Evolutionary conservation across 2,797 vertebrate species (phyloP), one percentile per base, ranked within the genome.

Genomic region (Macrochelys suwanniensis): DNA sequence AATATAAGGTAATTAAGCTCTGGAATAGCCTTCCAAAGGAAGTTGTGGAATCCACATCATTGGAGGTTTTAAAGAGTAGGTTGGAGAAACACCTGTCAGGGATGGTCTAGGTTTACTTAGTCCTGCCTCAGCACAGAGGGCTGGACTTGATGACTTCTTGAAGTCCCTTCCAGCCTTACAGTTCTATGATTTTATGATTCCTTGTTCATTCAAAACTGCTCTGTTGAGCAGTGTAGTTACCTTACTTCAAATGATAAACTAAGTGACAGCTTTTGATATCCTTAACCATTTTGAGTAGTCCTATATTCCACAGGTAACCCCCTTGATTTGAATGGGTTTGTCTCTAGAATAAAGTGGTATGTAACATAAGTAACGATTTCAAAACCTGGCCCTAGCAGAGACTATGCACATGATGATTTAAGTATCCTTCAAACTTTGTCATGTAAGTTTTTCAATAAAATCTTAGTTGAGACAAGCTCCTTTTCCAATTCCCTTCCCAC

Each of bases 391-490:
- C 26, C 47, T 78, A 59, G 61, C 1, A 37, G 80, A 47, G 80
- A 42, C 21, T 5, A 54, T 4, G 7, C 47, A 49, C 15, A 26
- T 15, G 37, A 84, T 19, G 33, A 57, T 49, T 68, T 56, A 19
- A 54, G 23, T 13, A 0, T 37, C 49, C 33, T 81, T 5, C 57
- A 31, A 21, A 26, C 2, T 0, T 3, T 50, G 56, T n/a, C 16
- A 31, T 19, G 37, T 65, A 84, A n/a, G 42, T 3, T 19, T 11
- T 84, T 26, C 10, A 47, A 54, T 50, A 12, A 37, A 28, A 42
- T 21, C 61, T 5, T 2, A 37, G 13, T 11, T 8, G 21, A 33
- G 12, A 26, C n/a, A 1, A 5, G 76, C 28, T 81, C 56, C 54
- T 57, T 83, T 84, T 49, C 23, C 26, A 1, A 59, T 83, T 85